Base-by-base conservation (phyloP, 2,888 invertebrate genomes). In the Polydrusus cervinus region DNA sequence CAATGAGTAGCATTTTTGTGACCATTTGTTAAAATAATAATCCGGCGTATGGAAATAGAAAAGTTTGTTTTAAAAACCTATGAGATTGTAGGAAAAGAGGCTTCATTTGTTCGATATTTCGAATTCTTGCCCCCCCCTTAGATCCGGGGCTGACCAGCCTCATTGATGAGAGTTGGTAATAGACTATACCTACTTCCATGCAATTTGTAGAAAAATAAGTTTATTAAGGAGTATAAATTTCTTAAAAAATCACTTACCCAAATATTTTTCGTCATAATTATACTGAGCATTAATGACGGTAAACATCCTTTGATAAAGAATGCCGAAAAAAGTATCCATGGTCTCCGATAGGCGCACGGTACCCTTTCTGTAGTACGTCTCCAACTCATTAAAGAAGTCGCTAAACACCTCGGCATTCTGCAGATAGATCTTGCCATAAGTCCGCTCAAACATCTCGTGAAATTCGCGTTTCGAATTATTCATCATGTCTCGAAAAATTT, bases 221-320 rank as follows among this genome's bases (percentile, higher is more conserved):
- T n/a, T n/a, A n/a, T n/a, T n/a, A n/a, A n/a, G n/a, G n/a, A n/a
- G n/a, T n/a, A n/a, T n/a, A n/a, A n/a, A n/a, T n/a, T n/a, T n/a
- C 25, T 25, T 3, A 25, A 25, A 25, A 25, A 25, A 25, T 25
- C 38, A 73, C 70, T 73, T 67, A 76, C 76, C 73, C 51, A 78
- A 73, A 74, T 79, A 79, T 91, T 93, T 93, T 78, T 94, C 94
- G 86, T 96, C 94, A 84, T 97, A 97, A 77, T 90, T 90, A 86
- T 97, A 97, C 87, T 97, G 97, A n/a, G 94, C 91, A 87, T 98
- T 97, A 82, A 98, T 90, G 60, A 98, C 97, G 16, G 93, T 94
- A 88, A 98, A 98, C 97, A 98, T 98, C 87, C 95, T 95, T 88
- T 97, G 95, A 87, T 98, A 97, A 45, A 98, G 91, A 14, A 94